Base-by-base conservation (phyloP, 1,140 invertebrate genomes). In the Penaeus japonicus region DNA sequence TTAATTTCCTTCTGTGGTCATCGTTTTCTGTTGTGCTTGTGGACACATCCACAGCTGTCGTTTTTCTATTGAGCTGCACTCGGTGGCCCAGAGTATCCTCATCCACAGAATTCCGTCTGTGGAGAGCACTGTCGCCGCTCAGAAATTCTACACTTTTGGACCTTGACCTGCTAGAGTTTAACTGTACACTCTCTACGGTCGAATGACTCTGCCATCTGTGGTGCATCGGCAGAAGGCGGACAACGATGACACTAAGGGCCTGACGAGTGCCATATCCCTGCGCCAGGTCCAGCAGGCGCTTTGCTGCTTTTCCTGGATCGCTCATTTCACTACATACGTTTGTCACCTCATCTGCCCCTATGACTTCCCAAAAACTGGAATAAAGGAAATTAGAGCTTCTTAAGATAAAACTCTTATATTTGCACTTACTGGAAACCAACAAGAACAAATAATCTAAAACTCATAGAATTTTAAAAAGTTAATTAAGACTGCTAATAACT, bases 321-420 rank as follows among this genome's bases (percentile, higher is more conserved):
- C 15, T 57, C 32, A 88, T 47, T 59, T 78, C 70, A 30, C 80
- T 77, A 30, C 87, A 88, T 5, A 88, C 39, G 35, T 84, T 65
- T 5, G 65, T 80, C 12, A 81, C 87, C 59, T 88, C 87, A 15
- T 82, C 53, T 77, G 87, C 54, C 27, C 57, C 87, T 17, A 88
- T 83, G 27, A 88, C 87, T 22, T 88, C 87, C 87, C 87, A 88
- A 32, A 88, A 78, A 62, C 87, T 88, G 78, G 47, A 88, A 88
- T n/a, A 24, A 73, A 24, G 15, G 27, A 10, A 73, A 73, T 4
- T 32, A n/a, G 24, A 27, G 27, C 30, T 73, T 73, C 12, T 30
- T 73, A 24, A 24, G 32, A 55, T 22, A 47, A 12, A 12, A 15
- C 47, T 47, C 15, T 47, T 12, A 47, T 47, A 47, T 47, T 10